phyloP scores from a whole-genome alignment of 1,140 invertebrate species.

The Pectinophora gossypiella region DNA sequence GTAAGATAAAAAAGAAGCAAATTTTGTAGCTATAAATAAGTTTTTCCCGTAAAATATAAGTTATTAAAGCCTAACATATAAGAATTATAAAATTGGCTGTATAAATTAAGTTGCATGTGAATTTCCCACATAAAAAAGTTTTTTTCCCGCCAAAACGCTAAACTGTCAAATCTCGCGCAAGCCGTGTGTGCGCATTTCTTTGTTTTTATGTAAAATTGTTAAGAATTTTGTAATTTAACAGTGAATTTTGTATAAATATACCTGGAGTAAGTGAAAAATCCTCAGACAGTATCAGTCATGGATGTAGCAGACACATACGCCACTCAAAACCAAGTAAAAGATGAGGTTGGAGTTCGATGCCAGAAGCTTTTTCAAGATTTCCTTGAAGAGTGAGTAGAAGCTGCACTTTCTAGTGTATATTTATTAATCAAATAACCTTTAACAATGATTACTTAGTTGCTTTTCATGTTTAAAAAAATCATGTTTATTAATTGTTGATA shows the following conservation, averaged over 20 bases:
- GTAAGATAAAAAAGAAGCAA: too few species aligned
- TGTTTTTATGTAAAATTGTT: not conserved
- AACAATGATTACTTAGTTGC: too few species aligned
- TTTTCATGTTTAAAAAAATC: too few species aligned
- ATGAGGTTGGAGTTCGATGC: constrained; percentile 93
- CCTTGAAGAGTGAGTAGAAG: constrained; percentile 95
- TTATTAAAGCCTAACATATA: too few species aligned
- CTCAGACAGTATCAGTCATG: constrained; percentile 50
- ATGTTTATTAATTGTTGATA: too few species aligned
- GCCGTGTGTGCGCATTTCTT: not conserved
- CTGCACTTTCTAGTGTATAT: too few species aligned
- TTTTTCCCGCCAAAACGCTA: not conserved
- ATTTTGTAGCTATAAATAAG: too few species aligned
- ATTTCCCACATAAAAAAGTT: not conserved
- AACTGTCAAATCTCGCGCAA: not conserved
- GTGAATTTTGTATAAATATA: not conserved
- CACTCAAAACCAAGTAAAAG: constrained; percentile 83
- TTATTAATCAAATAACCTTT: too few species aligned
- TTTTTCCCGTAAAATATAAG: too few species aligned
- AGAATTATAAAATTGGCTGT: too few species aligned
- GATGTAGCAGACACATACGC: constrained; percentile 80
- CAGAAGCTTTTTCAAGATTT: constrained; percentile 98
- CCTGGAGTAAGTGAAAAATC: not conserved
- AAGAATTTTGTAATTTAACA: not conserved
- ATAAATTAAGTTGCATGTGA: too few species aligned